These are phyloP conservation scores for Actinostola sp. DNA, from an alignment of 92 coral and sea anemone species.

Conservation along the genomic window DNA sequence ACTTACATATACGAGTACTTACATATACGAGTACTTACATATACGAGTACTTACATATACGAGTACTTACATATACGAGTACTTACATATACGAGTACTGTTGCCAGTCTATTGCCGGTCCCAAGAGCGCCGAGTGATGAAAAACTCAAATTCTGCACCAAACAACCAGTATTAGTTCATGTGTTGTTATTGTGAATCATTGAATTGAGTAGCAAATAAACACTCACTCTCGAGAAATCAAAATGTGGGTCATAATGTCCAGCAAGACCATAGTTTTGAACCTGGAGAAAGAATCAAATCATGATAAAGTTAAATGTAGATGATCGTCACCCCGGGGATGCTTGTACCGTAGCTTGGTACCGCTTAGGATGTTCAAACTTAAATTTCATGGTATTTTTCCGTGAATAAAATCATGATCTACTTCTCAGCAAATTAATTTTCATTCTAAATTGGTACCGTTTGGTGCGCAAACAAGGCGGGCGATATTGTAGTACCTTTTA, in stretches of 20 bases:
- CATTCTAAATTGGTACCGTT: no score
- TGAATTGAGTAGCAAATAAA: neutral
- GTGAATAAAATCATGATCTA: no score
- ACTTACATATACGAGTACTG: slow-evolving; percentile 65
- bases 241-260: slow-evolving; percentile 99
- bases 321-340: neutral
- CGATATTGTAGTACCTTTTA: no score
- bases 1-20: no score
- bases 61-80: slow-evolving; percentile 75
- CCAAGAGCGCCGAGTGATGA: slow-evolving; percentile 71
- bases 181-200: neutral
- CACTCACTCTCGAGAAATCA: slow-evolving; percentile 95
- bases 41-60: neutral
- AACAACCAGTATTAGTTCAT: neutral
- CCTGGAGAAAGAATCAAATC: slow-evolving; percentile 49
- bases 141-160: slow-evolving; percentile 64
- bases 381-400: no score
- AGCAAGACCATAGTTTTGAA: slow-evolving; percentile 96
- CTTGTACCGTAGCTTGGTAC: no score
- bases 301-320: neutral
- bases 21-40: no score
- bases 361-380: no score
- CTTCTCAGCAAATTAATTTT: no score
- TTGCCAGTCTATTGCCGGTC: slow-evolving; percentile 93
- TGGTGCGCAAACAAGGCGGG: no score